phyloP scores from a whole-genome alignment of 2,113 vertebrate genomes.

The Leptodactylus fuscus region DNA sequence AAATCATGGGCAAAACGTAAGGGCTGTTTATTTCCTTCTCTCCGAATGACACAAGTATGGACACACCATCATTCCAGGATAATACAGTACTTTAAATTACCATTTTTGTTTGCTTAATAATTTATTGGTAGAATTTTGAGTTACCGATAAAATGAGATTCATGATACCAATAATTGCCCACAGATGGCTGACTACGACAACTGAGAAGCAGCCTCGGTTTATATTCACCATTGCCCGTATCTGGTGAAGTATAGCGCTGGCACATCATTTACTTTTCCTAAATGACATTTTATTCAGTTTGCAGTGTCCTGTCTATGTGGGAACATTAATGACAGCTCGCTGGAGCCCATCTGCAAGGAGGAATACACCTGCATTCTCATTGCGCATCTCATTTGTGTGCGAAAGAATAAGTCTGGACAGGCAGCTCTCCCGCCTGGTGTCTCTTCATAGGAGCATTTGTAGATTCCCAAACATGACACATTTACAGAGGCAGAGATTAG shows the following conservation, averaged over 20 bases:
- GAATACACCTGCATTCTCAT: conserved; percentile 47
- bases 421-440: conserved; percentile 47
- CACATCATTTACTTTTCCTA: neutral
- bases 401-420: conserved; percentile 57
- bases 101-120: no score
- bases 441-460: conserved; percentile 56
- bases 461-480: conserved; percentile 56
- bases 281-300: neutral
- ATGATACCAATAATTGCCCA: neutral
- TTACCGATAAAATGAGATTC: neutral
- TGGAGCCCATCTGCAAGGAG: conserved; percentile 34
- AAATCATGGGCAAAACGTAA: no score
- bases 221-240: neutral
- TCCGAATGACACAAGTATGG: no score
- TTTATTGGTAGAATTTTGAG: no score
- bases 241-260: neutral
- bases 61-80: no score
- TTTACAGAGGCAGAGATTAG: conserved; percentile 58
- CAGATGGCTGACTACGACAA: neutral
- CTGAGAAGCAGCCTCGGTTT: neutral
- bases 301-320: neutral
- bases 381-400: conserved; percentile 56
- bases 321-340: conserved; percentile 20
- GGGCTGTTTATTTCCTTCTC: no score
- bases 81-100: no score